These are phyloP conservation scores for Hoplodrina blanda DNA, from an alignment of 2,888 invertebrate species.

Conservation along the genomic window DNA sequence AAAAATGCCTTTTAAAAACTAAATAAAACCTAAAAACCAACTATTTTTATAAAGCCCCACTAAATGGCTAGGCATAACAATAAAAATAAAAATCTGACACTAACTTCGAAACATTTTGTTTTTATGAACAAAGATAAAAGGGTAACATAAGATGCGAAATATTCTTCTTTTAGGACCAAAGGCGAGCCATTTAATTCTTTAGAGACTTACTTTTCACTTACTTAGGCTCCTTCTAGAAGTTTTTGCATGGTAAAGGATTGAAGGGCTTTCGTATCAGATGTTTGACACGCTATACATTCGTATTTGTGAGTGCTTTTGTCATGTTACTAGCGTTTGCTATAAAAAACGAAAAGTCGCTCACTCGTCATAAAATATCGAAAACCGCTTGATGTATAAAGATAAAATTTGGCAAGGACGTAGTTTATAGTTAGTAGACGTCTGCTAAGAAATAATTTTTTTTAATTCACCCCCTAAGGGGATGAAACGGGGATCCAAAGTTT, in stretches of 20 bases:
- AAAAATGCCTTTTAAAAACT: constrained; percentile 23
- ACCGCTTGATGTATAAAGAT: too few species aligned
- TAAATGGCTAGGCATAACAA: constrained; percentile 16
- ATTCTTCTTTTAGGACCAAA: constrained; percentile 16
- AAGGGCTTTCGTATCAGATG: constrained; percentile 1
- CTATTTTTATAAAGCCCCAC: constrained; percentile 20
- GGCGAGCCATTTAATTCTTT: constrained; percentile 20
- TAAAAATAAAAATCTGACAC: constrained; percentile 39
- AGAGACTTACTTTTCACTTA: constrained; percentile 46
- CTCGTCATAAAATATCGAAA: too few species aligned
- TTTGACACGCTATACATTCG: background rate
- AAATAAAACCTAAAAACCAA: constrained; percentile 27
- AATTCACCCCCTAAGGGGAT: too few species aligned
- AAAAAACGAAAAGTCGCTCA: too few species aligned
- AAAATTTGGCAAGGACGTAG: too few species aligned
- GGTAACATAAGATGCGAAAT: constrained; percentile 10
- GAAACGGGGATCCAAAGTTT: too few species aligned
- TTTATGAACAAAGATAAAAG: constrained; percentile 43
- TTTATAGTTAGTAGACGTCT: too few species aligned
- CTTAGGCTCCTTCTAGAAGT: constrained; percentile 11
- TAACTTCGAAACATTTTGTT: constrained; percentile 30
- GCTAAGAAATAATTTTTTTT: too few species aligned
- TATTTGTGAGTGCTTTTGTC: background rate
- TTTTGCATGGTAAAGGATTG: constrained; percentile 21
- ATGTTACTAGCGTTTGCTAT: background rate